Percentiles rank a stretch among this genome's conserved stretches.
Conservation (phyloP, 23 tunicate species). For the Diplosoma virens region DNA sequence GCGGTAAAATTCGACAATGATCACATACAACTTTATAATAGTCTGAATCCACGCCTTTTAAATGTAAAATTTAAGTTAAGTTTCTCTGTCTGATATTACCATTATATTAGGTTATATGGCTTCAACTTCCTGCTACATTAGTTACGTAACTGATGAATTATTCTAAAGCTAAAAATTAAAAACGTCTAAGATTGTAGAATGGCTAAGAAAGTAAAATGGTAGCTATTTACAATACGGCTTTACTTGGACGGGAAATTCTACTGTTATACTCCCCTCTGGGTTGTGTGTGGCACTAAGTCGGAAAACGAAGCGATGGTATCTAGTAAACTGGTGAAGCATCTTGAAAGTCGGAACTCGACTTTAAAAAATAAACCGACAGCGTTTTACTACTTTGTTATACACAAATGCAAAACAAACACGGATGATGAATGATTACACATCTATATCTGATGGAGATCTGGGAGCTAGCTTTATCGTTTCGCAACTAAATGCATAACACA, state of each 20-base stretch:
- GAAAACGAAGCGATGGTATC: background rate
- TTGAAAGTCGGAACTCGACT: background rate
- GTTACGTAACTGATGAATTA: too few relatives aligned
- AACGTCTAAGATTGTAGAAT: too few relatives aligned
- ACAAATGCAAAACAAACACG: background rate
- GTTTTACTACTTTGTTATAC: background rate
- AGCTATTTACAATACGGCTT: background rate
- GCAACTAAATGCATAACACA: background rate
- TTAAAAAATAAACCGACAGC: background rate
- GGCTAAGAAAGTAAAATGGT: background rate
- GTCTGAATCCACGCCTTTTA: too few relatives aligned
- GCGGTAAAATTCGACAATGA: too few relatives aligned
- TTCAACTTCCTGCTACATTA: too few relatives aligned
- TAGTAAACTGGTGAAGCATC: background rate
- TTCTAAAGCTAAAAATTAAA: too few relatives aligned
- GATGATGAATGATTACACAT: background rate
- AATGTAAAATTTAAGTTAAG: too few relatives aligned
- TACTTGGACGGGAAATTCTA: background rate
- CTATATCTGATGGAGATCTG: background rate
- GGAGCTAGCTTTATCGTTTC: background rate
- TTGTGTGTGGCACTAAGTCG: background rate
- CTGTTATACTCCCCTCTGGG: background rate
- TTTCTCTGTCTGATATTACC: too few relatives aligned
- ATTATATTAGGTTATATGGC: too few relatives aligned
- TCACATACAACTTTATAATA: too few relatives aligned